These are phyloP conservation scores for Tamias sibiricus DNA, from an alignment of 2,113 vertebrate species.

Conservation along the genomic window DNA sequence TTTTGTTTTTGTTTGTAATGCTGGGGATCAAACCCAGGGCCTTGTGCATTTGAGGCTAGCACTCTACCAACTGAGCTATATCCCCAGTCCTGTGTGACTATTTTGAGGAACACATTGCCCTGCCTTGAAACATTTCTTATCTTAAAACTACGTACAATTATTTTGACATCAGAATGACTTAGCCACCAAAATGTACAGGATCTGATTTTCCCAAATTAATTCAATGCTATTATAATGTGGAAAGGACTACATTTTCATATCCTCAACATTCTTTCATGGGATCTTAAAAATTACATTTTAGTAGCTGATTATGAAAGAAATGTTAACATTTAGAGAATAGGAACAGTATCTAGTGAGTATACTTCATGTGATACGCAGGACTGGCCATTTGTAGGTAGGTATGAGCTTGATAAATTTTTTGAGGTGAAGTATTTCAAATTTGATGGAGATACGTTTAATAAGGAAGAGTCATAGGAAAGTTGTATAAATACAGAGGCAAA, in stretches of 20 bases:
- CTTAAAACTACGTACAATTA: neutral
- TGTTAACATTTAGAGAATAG: neutral
- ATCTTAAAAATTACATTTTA: neutral
- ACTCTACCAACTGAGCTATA: too few relatives aligned
- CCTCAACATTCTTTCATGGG: neutral
- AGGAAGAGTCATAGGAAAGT: neutral
- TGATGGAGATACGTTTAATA: neutral
- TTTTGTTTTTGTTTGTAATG: too few relatives aligned
- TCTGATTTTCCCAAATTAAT: neutral
- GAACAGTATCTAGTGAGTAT: neutral
- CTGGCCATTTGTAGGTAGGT: too few relatives aligned
- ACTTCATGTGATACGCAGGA: neutral
- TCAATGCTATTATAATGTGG: neutral
- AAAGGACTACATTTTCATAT: neutral
- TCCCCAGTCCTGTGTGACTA: too few relatives aligned
- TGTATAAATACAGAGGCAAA: neutral
- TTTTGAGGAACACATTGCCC: neutral
- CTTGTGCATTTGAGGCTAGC: too few relatives aligned
- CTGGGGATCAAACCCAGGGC: too few relatives aligned
- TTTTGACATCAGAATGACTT: conserved; percentile 30
- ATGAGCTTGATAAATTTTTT: neutral
- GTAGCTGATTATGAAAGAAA: neutral
- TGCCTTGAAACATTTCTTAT: neutral
- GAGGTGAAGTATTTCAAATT: neutral
- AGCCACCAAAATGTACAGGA: neutral